A percentile compares a stretch with the other conserved stretches of the same genome.
Evolutionary conservation across 92 coral and sea anemone genomes (phyloP).

Genomic region (Isaurus tuberculatus): DNA sequence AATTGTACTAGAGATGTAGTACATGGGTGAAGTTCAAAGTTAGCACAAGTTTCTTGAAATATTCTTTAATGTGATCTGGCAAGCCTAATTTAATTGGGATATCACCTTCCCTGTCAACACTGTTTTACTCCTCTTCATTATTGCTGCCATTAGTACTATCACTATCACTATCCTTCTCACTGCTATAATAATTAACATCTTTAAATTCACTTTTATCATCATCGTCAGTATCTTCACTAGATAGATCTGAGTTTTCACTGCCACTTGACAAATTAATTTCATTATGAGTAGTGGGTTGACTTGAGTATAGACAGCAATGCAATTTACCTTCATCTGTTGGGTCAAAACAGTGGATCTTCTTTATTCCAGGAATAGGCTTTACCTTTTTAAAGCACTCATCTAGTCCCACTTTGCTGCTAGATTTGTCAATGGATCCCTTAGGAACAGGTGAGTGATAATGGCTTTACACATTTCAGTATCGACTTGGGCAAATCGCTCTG

Average conservation of each 20-base stretch:
- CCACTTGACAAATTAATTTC: constrained; percentile 6
- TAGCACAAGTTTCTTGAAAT: constrained; percentile 29
- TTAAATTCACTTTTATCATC: neutral
- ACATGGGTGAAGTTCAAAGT: constrained; percentile 43
- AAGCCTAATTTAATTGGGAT: constrained; percentile 31
- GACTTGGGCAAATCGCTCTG: constrained; percentile 55
- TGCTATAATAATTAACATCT: constrained; percentile 21
- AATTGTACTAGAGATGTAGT: constrained; percentile 48
- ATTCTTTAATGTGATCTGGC: constrained; percentile 31
- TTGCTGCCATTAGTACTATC: constrained; percentile 22
- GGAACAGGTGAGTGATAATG: constrained; percentile 43
- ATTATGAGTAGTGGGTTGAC: constrained; percentile 34
- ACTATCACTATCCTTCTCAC: constrained; percentile 20
- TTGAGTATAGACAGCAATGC: constrained; percentile 48
- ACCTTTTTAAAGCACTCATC: constrained; percentile 57
- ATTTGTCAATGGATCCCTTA: constrained; percentile 43
- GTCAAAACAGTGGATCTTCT: constrained; percentile 57
- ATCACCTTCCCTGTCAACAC: constrained; percentile 4
- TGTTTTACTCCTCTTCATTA: neutral
- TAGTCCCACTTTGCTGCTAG: constrained; percentile 37
- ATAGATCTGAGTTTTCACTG: neutral
- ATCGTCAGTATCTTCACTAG: neutral
- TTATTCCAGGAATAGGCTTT: constrained; percentile 48
- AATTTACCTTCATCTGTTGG: constrained; percentile 30
- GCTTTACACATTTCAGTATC: constrained; percentile 47